phyloP scores from a whole-genome alignment of 2,797 vertebrate genomes.

The Mallotus villosus region DNA sequence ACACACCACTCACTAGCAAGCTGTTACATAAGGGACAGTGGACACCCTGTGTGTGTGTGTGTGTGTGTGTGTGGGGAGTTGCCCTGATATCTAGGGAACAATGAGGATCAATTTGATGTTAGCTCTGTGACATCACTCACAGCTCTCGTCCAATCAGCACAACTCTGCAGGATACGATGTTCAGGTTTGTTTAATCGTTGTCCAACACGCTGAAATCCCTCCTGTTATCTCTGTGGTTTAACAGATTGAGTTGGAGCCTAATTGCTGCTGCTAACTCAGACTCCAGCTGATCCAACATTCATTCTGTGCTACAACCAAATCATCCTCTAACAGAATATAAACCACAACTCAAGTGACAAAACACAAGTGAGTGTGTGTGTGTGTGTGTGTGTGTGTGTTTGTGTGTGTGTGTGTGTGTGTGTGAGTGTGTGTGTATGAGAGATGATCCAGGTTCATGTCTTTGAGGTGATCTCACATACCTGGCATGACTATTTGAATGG shows the following conservation, averaged over 20 bases:
- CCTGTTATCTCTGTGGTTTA: conserved; percentile 2
- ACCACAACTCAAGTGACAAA: too few relatives aligned
- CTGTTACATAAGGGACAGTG: conserved; percentile 60
- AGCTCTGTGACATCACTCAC: neutral
- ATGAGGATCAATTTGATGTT: neutral
- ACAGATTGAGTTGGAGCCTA: neutral
- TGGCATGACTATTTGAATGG: neutral
- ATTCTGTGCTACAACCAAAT: too few relatives aligned
- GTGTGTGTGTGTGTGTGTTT: conserved; percentile 27
- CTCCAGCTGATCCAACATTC: too few relatives aligned
- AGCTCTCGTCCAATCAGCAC: neutral
- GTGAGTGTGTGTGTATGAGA: conserved; percentile 36
- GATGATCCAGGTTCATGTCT: neutral
- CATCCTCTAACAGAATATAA: too few relatives aligned
- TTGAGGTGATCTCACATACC: neutral
- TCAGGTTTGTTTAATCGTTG: neutral
- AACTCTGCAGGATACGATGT: neutral
- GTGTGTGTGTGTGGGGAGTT: neutral
- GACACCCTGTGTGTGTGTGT: conserved; percentile 18
- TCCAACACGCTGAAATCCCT: neutral
- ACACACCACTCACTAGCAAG: conserved; percentile 19
- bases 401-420: neutral
- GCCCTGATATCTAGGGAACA: neutral
- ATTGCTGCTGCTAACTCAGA: neutral
- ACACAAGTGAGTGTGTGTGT: conserved; percentile 33